A percentile compares a stretch with the other conserved stretches of the same genome.
These are phyloP conservation scores for Syrphus vitripennis DNA, from an alignment of 2,888 invertebrate species.

Conservation along the genomic window DNA sequence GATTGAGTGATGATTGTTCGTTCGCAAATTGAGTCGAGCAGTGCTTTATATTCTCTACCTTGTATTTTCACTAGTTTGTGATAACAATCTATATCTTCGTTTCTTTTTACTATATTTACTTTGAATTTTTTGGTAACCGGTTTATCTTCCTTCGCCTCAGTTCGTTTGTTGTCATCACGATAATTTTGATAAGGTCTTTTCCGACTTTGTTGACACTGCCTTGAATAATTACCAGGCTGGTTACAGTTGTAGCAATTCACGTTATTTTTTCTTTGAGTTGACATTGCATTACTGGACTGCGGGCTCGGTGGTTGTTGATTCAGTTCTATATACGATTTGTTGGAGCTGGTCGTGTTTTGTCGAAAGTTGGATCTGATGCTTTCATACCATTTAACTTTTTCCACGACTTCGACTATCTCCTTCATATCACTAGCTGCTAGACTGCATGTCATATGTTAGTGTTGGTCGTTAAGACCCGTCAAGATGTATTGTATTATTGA, in stretches of 20 bases:
- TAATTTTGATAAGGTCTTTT: neutral
- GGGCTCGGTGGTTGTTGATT: neutral
- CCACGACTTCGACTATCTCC: neutral
- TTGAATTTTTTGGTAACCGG: neutral
- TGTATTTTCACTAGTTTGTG: neutral
- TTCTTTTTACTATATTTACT: neutral
- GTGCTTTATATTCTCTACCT: neutral
- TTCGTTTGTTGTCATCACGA: neutral
- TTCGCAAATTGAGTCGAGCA: neutral
- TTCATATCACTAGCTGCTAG: neutral
- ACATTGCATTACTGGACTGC: neutral
- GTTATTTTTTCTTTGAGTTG: neutral
- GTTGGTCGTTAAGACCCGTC: neutral
- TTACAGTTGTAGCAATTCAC: neutral
- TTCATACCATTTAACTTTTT: neutral
- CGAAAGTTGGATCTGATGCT: neutral
- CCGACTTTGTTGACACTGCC: neutral
- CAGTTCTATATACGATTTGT: neutral
- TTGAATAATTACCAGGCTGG: neutral
- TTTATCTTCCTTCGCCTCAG: neutral
- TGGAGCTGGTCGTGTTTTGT: neutral
- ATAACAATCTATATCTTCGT: neutral
- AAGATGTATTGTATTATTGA: neutral
- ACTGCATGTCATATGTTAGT: neutral
- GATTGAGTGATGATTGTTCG: neutral